Evolutionary conservation across 2,888 invertebrate species (phyloP).

Genomic region (Limnephilus rhombicus): DNA sequence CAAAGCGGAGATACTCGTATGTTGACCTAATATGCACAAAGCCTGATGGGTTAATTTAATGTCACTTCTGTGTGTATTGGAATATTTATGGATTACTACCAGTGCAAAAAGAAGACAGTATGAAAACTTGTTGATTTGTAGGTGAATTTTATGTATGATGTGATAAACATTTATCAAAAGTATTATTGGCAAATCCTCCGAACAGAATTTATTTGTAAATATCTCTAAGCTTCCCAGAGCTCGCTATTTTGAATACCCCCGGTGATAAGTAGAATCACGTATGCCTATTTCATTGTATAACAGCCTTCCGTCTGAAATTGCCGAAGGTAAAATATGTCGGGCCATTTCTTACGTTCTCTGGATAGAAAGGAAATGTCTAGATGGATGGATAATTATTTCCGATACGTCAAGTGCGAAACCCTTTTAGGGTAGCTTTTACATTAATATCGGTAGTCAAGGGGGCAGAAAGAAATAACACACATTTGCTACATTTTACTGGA

Average conservation of each 20-base stretch:
- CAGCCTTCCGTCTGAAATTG: not conserved
- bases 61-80: no score
- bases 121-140: no score
- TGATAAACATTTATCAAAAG: not conserved
- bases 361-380: not conserved
- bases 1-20: no score
- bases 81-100: no score
- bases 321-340: not conserved
- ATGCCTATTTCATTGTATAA: not conserved
- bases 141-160: not conserved
- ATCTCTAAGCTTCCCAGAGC: not conserved
- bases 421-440: slow-evolving; percentile 27
- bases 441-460: not conserved
- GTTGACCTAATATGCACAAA: no score
- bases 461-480: not conserved
- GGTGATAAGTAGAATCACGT: not conserved
- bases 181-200: not conserved
- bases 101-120: no score
- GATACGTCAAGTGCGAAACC: slow-evolving; percentile 48
- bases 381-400: slow-evolving; percentile 56
- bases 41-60: no score
- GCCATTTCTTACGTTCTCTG: not conserved
- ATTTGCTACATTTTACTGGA: not conserved
- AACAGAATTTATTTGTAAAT: not conserved
- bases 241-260: not conserved